Base-by-base conservation (phyloP, 2,113 vertebrate genomes). In the Brachyistius frenatus region DNA sequence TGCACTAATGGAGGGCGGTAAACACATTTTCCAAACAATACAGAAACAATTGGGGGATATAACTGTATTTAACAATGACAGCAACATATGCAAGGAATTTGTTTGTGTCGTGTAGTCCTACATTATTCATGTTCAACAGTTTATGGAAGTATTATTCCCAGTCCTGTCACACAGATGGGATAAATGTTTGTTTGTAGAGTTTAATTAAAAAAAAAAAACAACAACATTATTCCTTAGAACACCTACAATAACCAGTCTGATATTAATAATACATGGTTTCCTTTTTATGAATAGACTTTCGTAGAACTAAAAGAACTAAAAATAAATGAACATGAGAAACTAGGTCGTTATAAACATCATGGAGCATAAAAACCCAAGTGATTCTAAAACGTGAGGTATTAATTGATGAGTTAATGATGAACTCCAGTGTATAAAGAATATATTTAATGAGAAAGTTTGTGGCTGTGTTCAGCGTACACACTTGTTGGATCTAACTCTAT, bases 11-110 rank as follows among this genome's bases (percentile, higher is more conserved):
- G 67, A 4, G 55, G 55, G 2, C 30, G 60, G 23, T 73, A 72
- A 83, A 81, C 50, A 80, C 74, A 76, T 81, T 87, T 89, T 9
- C 60, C 66, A 69, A 69, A 74, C 47, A 65, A 33, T 8, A 64
- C 33, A 52, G 41, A 80, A 79, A 66, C 50, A 84, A 50, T 13
- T 2, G 4, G 3, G 16, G 8, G 7, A 46, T 53, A 2, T 52
- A 32, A 56, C 41, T 66, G 11, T 1, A 61, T 84, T 67, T 33
- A 54, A 23, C 2, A 31, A 46, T 5, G 4, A 76, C 33, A 16
- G 30, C 15, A 2, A 33, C 56, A 31, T 30, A 46, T 76, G 11
- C 4, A 4, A 30, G 1, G 7, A 1, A 35, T 41, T 49, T n/a
- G 11, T 7, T 41, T 61, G n/a, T 0, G 33, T 10, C 15, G 37